phyloP scores from a whole-genome alignment of 2,113 vertebrate genomes.

The Uria aalge region DNA sequence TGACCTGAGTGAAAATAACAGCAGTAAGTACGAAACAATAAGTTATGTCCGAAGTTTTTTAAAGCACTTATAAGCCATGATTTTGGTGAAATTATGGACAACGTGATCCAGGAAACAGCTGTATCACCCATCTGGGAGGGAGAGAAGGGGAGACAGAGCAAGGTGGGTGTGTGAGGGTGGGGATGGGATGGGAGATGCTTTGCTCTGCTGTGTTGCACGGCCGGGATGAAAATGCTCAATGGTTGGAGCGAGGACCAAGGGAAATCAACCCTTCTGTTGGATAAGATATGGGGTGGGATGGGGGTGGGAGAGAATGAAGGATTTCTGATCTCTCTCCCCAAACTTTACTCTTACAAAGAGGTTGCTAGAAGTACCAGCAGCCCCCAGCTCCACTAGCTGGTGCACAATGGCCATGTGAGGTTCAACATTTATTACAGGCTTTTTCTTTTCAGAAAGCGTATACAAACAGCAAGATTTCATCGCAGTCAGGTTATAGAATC shows the following conservation, averaged over 20 bases:
- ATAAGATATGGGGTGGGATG: not conserved
- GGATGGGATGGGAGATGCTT: not conserved
- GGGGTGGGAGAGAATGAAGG: not conserved
- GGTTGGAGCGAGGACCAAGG: not conserved
- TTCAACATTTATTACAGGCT: not conserved
- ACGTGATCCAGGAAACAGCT: not conserved
- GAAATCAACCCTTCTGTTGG: not conserved
- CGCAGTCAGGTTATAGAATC: not conserved
- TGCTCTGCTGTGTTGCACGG: not conserved
- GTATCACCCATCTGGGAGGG: not conserved
- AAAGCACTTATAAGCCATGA: not conserved
- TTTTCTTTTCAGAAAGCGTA: not conserved
- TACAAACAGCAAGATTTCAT: not conserved
- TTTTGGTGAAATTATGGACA: not conserved
- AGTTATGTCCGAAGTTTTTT: not conserved
- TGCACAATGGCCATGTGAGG: not conserved
- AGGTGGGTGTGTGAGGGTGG: not conserved
- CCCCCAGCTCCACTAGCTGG: not conserved
- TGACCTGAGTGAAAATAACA: not conserved
- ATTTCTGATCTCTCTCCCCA: not conserved
- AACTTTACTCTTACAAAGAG: not conserved
- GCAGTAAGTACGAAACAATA: not conserved
- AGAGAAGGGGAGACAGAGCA: not conserved
- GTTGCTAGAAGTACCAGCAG: not conserved
- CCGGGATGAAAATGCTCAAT: not conserved